phyloP scores from a whole-genome alignment of 2,797 vertebrate species.

The Urophycis tenuis region DNA sequence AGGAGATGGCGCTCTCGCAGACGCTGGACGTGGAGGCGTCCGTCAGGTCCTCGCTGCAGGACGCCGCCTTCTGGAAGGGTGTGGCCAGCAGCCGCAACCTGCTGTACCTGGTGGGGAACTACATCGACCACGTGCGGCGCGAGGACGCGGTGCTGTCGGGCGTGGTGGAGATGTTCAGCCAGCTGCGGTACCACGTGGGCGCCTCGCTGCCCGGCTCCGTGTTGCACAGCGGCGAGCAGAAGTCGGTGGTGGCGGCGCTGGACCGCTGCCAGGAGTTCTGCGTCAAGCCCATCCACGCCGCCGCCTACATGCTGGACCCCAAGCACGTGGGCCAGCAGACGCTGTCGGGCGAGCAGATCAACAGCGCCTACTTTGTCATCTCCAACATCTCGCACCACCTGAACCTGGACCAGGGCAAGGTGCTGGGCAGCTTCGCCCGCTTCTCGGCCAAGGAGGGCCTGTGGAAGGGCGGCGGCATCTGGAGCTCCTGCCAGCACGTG shows the following conservation, averaged over 20 bases:
- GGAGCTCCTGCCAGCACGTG: constrained; percentile 52
- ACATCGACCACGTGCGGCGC: constrained; percentile 41
- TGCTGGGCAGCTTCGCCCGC: constrained; percentile 50
- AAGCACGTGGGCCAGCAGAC: constrained; percentile 41
- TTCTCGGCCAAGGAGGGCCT: constrained; percentile 52
- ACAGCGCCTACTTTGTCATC: constrained; percentile 42
- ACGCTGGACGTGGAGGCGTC: constrained; percentile 26
- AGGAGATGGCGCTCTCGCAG: constrained; percentile 42
- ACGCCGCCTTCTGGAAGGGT: constrained; percentile 50
- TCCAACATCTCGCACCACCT: constrained; percentile 50
- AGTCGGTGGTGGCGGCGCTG: constrained; percentile 35
- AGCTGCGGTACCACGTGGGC: constrained; percentile 35
- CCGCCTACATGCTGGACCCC: constrained; percentile 54
- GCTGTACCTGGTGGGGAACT: constrained; percentile 42
- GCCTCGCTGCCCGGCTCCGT: constrained; percentile 30
- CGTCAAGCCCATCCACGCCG: constrained; percentile 45
- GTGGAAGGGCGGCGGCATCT: constrained; percentile 44
- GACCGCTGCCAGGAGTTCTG: constrained; percentile 49
- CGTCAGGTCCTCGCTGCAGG: constrained; percentile 35
- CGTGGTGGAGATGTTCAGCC: constrained; percentile 44
- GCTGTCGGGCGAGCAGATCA: constrained; percentile 49
- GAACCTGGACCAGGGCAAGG: constrained; percentile 48
- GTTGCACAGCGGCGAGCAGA: constrained; percentile 42
- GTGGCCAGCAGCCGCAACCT: constrained; percentile 38
- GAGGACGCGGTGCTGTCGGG: constrained; percentile 38